Percentiles rank a stretch among this genome's conserved stretches.
Evolutionary conservation across 1,140 invertebrate species (phyloP).

Genomic region (Acarapis woodi): DNA sequence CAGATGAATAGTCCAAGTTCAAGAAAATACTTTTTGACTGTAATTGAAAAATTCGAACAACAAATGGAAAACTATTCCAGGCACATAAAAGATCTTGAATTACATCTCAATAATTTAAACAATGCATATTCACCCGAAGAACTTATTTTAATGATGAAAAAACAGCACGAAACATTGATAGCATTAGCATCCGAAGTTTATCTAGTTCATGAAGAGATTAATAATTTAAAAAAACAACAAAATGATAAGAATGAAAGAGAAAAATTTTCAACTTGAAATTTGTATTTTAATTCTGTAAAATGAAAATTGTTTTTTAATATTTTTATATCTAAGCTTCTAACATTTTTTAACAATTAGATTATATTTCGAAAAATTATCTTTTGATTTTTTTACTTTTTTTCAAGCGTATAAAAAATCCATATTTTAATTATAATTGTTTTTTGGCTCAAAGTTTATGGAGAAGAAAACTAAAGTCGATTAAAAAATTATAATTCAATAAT

Average conservation of each 20-base stretch:
- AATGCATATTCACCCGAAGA: constrained; percentile 4
- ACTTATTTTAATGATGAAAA: constrained; percentile 5
- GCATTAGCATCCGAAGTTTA: constrained; percentile 7
- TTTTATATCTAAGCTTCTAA: no score
- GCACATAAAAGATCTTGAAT: constrained; percentile 7
- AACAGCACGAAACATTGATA: constrained; percentile 8
- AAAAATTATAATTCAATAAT: no score
- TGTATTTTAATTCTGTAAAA: no score
- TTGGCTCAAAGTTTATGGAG: no score
- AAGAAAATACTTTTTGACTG: constrained; percentile 7
- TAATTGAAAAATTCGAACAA: constrained; percentile 3
- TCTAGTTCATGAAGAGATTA: constrained; percentile 4
- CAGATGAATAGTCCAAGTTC: neutral
- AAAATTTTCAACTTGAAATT: no score
- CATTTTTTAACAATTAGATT: no score
- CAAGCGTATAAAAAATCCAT: no score
- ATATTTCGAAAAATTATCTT: no score
- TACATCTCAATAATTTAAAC: constrained; percentile 3
- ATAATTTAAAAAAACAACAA: neutral
- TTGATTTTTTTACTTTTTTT: no score
- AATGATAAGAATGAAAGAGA: neutral
- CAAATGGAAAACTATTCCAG: constrained; percentile 7
- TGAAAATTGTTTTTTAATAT: no score
- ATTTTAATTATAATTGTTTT: no score
- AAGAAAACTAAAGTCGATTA: no score